A percentile compares a stretch with the other conserved stretches of the same genome.
These are phyloP conservation scores for Eriocheir sinensis DNA, from an alignment of 1,140 invertebrate species.

Conservation along the genomic window DNA sequence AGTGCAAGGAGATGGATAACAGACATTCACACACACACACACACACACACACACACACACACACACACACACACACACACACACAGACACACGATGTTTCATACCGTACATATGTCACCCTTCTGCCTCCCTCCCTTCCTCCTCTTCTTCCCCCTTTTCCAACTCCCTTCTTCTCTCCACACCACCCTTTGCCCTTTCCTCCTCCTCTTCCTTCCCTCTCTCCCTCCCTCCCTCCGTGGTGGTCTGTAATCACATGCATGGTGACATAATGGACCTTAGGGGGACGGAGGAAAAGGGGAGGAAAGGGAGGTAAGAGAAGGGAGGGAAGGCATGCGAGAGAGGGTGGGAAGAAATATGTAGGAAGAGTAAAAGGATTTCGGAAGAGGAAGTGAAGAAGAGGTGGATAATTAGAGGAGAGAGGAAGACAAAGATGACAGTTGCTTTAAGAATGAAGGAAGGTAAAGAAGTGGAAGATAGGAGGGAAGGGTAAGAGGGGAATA, in stretches of 20 bases:
- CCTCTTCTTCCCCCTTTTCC: not conserved
- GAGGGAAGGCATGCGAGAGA: not conserved
- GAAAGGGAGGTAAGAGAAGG: not conserved
- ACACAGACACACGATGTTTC: constrained; percentile 23
- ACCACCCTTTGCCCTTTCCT: not conserved
- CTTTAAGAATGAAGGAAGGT: not conserved
- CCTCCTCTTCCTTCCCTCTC: not conserved
- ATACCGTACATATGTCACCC: not conserved
- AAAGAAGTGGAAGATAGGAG: not conserved
- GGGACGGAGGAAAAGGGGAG: not conserved
- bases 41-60: constrained; percentile 30
- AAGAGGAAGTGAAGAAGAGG: not conserved
- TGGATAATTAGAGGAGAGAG: not conserved
- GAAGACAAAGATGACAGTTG: no score
- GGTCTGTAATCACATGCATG: constrained; percentile 60
- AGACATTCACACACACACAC: not conserved
- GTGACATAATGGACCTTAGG: constrained; percentile 57
- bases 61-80: not conserved
- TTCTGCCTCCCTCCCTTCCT: not conserved
- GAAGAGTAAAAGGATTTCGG: not conserved
- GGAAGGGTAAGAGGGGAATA: no score
- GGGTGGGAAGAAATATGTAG: not conserved
- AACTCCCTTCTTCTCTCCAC: not conserved
- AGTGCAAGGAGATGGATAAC: no score
- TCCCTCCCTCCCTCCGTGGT: not conserved